A percentile compares a stretch with the other conserved stretches of the same genome.
phyloP scores from a whole-genome alignment of 30 jellyfish, hydroid and myxozoan genomes.

The Nemopilema nomurai region DNA sequence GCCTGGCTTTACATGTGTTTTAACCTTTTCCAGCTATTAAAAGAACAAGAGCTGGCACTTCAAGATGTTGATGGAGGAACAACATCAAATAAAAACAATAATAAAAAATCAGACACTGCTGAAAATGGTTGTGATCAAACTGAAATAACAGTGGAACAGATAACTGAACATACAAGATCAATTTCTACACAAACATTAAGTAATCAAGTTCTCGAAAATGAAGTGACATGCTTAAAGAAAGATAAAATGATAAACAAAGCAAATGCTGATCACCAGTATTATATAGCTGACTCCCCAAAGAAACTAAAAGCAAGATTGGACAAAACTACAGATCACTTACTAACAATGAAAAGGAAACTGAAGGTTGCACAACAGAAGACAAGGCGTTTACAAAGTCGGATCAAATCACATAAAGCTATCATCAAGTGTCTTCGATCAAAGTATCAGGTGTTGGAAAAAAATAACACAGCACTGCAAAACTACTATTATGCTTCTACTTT shows the following conservation, averaged over 20 bases:
- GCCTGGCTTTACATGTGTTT: no score
- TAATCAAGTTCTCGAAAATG: neutral
- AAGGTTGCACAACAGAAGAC: neutral
- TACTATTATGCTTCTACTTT: neutral
- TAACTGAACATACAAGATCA: neutral
- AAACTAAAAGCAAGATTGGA: neutral
- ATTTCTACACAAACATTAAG: neutral
- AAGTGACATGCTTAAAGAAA: neutral
- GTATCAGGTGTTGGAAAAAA: neutral
- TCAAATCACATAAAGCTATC: neutral
- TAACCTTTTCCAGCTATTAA: neutral
- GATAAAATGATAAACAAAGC: neutral
- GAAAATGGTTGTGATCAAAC: neutral
- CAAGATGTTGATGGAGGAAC: no score
- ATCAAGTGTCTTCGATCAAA: neutral
- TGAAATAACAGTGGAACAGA: no score
- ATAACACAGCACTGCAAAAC: neutral
- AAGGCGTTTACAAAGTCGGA: neutral
- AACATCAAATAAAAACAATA: neutral
- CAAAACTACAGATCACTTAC: neutral
- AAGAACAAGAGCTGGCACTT: neutral
- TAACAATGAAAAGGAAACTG: neutral
- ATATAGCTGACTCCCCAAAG: neutral
- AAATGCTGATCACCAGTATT: neutral
- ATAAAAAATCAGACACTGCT: neutral